A percentile compares a stretch with the other conserved stretches of the same genome.
phyloP scores from a whole-genome alignment of 2,888 invertebrate genomes.

The Oscheius myriophilus region DNA sequence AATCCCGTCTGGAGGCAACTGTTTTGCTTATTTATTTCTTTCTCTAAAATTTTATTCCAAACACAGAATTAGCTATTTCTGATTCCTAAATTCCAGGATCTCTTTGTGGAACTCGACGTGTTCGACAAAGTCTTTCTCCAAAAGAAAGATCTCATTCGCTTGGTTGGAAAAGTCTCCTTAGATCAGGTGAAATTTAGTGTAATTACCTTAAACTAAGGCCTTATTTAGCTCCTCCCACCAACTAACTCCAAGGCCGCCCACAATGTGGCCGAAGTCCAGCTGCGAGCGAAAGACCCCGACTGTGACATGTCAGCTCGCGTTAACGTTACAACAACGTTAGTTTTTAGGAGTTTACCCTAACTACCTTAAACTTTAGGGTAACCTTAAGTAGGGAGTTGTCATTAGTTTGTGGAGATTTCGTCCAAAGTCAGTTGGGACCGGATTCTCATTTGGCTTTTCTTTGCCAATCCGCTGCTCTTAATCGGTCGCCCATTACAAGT shows the following conservation, averaged over 20 bases:
- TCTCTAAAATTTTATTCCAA: background rate
- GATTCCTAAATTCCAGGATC: constrained; percentile 24
- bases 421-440: constrained; percentile 47
- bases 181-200: constrained; percentile 36
- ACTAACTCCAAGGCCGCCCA: constrained; percentile 66
- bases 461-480: constrained; percentile 66
- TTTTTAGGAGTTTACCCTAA: background rate
- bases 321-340: constrained; percentile 66
- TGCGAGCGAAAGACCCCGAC: constrained; percentile 62
- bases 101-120: constrained; percentile 58
- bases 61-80: no score
- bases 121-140: constrained; percentile 72
- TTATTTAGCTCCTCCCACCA: constrained; percentile 70
- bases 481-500: constrained; percentile 62
- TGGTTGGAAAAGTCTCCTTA: constrained; percentile 50
- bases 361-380: constrained; percentile 44
- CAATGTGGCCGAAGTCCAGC: constrained; percentile 66
- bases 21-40: no score
- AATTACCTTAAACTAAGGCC: no score
- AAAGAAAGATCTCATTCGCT: constrained; percentile 69
- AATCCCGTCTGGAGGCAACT: no score
- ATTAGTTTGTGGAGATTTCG: constrained; percentile 66
- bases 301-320: constrained; percentile 59
- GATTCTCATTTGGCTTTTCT: constrained; percentile 67
- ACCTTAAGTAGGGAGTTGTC: constrained; percentile 69